phyloP scores from a whole-genome alignment of 1,140 invertebrate genomes.

The Trachymyrmex septentrionalis region DNA sequence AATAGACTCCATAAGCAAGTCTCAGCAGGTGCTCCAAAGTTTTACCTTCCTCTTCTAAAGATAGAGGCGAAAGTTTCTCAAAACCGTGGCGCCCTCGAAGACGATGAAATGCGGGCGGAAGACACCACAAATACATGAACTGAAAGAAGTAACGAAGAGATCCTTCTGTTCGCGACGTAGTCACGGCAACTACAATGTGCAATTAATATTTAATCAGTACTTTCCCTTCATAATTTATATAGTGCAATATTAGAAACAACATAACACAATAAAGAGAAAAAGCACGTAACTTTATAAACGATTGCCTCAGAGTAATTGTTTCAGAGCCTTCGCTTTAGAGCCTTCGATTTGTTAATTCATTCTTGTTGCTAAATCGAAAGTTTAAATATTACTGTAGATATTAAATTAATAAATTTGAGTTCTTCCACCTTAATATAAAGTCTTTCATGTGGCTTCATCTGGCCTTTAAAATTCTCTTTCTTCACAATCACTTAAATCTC shows the following conservation, averaged over 20 bases:
- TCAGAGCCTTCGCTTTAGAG: neutral
- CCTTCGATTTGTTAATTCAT: neutral
- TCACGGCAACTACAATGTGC: neutral
- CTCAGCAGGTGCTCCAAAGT: constrained; percentile 71
- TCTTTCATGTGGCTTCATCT: neutral
- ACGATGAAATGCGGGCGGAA: constrained; percentile 57
- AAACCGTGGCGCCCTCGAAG: constrained; percentile 61
- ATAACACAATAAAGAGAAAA: neutral
- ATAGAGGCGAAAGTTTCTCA: constrained; percentile 67
- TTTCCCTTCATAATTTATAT: neutral
- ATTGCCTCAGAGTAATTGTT: neutral
- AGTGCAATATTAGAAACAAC: neutral
- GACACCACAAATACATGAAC: constrained; percentile 26
- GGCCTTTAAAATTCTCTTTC: constrained; percentile 39
- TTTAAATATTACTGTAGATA: neutral
- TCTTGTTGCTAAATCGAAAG: neutral
- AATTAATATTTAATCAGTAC: neutral
- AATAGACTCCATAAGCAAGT: constrained; percentile 75
- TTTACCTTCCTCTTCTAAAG: constrained; percentile 69
- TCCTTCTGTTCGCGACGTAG: neutral
- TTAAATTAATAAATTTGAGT: constrained; percentile 11
- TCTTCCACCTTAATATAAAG: constrained; percentile 5
- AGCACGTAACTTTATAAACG: neutral
- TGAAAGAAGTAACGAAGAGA: neutral
- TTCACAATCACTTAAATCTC: constrained; percentile 36